Evolutionary conservation across 2,113 vertebrate species (phyloP).

Genomic region (Herpailurus yagouaroundi): DNA sequence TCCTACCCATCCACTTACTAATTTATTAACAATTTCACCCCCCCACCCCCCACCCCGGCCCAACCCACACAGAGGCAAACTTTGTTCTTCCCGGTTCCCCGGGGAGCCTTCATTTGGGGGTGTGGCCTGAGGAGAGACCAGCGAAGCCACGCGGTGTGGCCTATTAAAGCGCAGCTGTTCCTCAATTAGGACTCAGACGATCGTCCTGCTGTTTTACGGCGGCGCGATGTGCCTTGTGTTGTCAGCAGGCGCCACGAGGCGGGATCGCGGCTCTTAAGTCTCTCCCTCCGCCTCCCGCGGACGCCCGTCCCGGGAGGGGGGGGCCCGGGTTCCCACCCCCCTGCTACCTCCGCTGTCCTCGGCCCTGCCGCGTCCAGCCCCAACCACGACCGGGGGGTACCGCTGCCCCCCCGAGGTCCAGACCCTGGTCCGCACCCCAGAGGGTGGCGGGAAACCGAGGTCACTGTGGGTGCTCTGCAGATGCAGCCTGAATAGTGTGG

Average conservation of each 20-base stretch:
- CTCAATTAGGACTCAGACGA: constrained; percentile 82
- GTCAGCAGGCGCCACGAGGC: constrained; percentile 67
- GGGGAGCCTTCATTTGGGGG: constrained; percentile 80
- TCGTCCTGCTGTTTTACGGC: constrained; percentile 81
- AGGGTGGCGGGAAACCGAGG: neutral
- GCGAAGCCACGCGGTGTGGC: constrained; percentile 80
- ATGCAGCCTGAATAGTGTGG: accelerated
- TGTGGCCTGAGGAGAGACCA: constrained; percentile 85
- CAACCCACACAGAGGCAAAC: neutral
- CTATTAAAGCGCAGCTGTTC: constrained; percentile 85
- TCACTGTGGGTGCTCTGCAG: accelerated
- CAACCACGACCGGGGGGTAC: neutral
- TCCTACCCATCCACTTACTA: neutral
- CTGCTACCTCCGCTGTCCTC: neutral
- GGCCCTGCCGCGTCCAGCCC: accelerated
- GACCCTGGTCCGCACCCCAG: neutral
- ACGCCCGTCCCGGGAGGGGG: neutral
- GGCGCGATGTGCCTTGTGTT: constrained; percentile 68
- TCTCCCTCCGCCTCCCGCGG: accelerated
- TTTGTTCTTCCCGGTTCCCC: constrained; percentile 77
- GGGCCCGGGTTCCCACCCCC: constrained; percentile 46
- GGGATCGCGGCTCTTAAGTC: accelerated
- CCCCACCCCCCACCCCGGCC: too few relatives aligned
- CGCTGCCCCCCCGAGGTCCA: accelerated
- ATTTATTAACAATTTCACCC: neutral